Conservation (phyloP, 1,140 invertebrate genomes). For the Cotesia typhae region DNA sequence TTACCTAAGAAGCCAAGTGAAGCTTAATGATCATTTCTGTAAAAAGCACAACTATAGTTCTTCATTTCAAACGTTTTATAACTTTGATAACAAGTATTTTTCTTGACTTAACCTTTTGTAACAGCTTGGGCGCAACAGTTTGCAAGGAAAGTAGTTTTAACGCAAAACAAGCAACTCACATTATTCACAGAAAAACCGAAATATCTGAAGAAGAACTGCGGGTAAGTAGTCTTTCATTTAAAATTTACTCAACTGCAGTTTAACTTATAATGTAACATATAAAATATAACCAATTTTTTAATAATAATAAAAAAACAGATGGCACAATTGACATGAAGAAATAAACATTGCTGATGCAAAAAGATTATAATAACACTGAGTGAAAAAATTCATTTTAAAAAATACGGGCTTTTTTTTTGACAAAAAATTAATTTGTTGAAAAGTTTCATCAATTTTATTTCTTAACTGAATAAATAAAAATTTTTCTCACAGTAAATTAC, state of each 20-base stretch:
- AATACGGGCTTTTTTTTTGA: too few relatives aligned
- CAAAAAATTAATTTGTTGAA: too few relatives aligned
- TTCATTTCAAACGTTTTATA: too few relatives aligned
- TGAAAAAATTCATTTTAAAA: too few relatives aligned
- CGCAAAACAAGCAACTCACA: constrained; percentile 3
- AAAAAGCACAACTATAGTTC: not conserved
- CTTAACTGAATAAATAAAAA: too few relatives aligned
- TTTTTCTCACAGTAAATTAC: too few relatives aligned
- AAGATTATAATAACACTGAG: too few relatives aligned
- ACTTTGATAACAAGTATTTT: constrained; percentile 34
- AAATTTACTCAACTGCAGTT: not conserved
- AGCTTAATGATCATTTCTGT: constrained; percentile 1
- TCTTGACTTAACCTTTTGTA: constrained; percentile 40
- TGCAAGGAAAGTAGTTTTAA: not conserved
- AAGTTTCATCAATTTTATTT: too few relatives aligned
- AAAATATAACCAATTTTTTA: not conserved
- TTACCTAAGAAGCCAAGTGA: not conserved
- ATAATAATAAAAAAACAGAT: too few relatives aligned
- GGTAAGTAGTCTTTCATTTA: constrained; percentile 22
- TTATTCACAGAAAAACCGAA: constrained; percentile 22
- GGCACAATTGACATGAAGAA: too few relatives aligned
- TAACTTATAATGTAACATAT: not conserved
- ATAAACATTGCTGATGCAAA: too few relatives aligned
- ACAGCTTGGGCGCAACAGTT: constrained; percentile 50
- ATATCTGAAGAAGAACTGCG: constrained; percentile 25